Conservation (phyloP, 1,140 invertebrate genomes). For the Lepidurus arcticus region DNA sequence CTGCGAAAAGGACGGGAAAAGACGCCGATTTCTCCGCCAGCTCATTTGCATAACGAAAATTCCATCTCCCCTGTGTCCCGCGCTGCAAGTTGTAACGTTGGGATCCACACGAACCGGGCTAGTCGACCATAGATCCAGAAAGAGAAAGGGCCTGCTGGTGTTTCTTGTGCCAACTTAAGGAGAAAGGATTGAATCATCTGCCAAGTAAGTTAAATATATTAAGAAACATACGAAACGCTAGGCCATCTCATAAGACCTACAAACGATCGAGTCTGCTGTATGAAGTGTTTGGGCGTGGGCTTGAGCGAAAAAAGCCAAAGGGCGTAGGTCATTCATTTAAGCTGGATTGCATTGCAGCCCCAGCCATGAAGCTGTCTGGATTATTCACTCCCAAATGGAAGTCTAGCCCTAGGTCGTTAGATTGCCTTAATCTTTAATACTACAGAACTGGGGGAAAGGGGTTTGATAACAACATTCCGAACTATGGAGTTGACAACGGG, state of each 20-base stretch:
- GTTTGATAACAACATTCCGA: no score
- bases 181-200: slow-evolving; percentile 6
- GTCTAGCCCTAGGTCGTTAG: no score
- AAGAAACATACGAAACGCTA: background rate
- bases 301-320: background rate
- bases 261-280: background rate
- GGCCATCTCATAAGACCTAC: background rate
- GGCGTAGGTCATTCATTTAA: background rate
- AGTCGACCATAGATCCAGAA: background rate
- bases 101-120: background rate
- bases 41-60: background rate
- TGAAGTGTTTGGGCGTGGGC: background rate
- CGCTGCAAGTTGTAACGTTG: background rate
- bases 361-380: no score
- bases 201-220: slow-evolving; percentile 2
- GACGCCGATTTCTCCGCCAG: background rate
- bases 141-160: background rate
- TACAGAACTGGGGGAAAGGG: no score
- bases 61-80: background rate
- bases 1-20: background rate
- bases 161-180: slow-evolving; percentile 14
- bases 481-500: no score
- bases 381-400: no score
- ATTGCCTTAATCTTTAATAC: no score
- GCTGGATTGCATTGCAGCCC: no score